Percentiles rank a stretch among this genome's conserved stretches.
These are phyloP conservation scores for Chloroclysta siterata DNA, from an alignment of 2,888 invertebrate species.

Conservation along the genomic window DNA sequence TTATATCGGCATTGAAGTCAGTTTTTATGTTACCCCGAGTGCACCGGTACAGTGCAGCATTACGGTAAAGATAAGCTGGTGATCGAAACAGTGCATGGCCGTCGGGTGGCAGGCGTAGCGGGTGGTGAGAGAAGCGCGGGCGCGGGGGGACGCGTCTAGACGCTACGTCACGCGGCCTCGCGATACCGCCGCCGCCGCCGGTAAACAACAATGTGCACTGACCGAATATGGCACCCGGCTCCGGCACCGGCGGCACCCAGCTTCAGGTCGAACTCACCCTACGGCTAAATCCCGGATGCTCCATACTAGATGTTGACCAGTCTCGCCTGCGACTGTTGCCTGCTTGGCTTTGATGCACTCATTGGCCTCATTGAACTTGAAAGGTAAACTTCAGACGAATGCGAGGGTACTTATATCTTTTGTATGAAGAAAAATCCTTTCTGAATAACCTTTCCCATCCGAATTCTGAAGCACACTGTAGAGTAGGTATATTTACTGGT, in stretches of 20 bases:
- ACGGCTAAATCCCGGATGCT: slow-evolving; percentile 43
- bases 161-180: slow-evolving; percentile 86
- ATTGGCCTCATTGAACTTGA: neutral
- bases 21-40: slow-evolving; percentile 47
- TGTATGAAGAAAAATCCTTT: no score
- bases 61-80: slow-evolving; percentile 82
- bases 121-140: slow-evolving; percentile 46
- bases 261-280: slow-evolving; percentile 50
- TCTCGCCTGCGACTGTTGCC: slow-evolving; percentile 2
- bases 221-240: slow-evolving; percentile 82
- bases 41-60: slow-evolving; percentile 72
- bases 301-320: slow-evolving; percentile 25
- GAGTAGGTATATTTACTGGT: no score
- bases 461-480: no score
- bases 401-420: no score
- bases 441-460: no score
- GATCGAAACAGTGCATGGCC: slow-evolving; percentile 78
- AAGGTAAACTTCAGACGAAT: neutral
- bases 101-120: slow-evolving; percentile 51
- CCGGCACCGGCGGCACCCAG: slow-evolving; percentile 57
- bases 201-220: slow-evolving; percentile 85
- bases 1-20: slow-evolving; percentile 30
- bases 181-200: slow-evolving; percentile 78
- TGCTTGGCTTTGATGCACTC: neutral
- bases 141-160: slow-evolving; percentile 77